Base-by-base conservation (phyloP, 30 jellyfish, hydroid and myxozoan genomes). In the Pelagia noctiluca region DNA sequence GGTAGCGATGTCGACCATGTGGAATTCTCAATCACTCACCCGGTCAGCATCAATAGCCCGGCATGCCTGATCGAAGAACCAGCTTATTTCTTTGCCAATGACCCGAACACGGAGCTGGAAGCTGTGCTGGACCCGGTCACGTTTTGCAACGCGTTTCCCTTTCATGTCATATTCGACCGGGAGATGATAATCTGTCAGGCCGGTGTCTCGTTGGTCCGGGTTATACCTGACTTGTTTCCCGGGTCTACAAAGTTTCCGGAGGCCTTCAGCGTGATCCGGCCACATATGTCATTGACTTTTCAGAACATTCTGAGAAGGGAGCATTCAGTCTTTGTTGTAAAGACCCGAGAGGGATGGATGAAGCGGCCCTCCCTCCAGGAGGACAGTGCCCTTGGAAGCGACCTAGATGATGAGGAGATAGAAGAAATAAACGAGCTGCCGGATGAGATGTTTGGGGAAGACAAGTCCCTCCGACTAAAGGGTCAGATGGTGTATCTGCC, bases 401-500 rank as follows among this genome's bases (percentile, higher is more conserved):
- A 34, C 50, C 85, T 34, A 23, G 64, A 67, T 7, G 87, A 52
- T 34, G 79, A 63, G 53, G 69, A 62, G 22, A 75, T 18, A 49
- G 31, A 69, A 21, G 61, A 25, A 26, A 74, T 3, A 52, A 52
- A 52, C 26, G 26, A 31, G 16, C 78, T 19, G 3, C 35, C 87
- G 21, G 85, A 74, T 3, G 54, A 66, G 49, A 33, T 75, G 35
- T 30, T 82, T 19, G 87, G 85, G 1, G 91, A 75, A 31, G 95
- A 68, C 12, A 76, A 75, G 23, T 60, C 92, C 2, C 83, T 90
- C 1, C 38, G 95, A n/a, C 37, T 90, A 72, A 90, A 84, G 78
- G 97, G 97, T 21, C 97, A 90, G 63, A 90, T 90, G 97, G 86
- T 90, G 26, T 75, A 52, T 53, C 52, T 90, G 35, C 54, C 79